These are phyloP conservation scores for Beris chalybata DNA, from an alignment of 2,888 invertebrate genomes.

Conservation along the genomic window DNA sequence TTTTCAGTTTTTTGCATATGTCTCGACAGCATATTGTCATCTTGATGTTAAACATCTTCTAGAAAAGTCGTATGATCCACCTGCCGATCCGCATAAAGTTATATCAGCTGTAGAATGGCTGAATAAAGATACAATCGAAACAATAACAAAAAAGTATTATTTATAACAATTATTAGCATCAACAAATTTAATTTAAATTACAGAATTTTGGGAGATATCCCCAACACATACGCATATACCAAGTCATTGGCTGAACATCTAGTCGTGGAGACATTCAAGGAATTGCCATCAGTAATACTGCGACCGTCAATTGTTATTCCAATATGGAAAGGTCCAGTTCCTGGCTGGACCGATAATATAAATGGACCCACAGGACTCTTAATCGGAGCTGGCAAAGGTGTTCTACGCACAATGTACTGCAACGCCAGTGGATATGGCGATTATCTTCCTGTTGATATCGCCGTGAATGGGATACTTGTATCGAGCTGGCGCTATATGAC, in stretches of 20 bases:
- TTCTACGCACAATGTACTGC: slow-evolving; percentile 86
- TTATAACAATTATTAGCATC: slow-evolving; percentile 13
- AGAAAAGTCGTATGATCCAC: slow-evolving; percentile 85
- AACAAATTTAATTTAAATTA: slow-evolving; percentile 42
- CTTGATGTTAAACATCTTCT: slow-evolving; percentile 77
- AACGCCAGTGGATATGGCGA: slow-evolving; percentile 77
- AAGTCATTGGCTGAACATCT: slow-evolving; percentile 88
- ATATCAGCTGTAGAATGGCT: slow-evolving; percentile 80
- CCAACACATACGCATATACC: slow-evolving; percentile 93
- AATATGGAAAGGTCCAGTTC: slow-evolving; percentile 68
- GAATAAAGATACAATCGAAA: slow-evolving; percentile 68
- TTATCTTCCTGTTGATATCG: slow-evolving; percentile 78
- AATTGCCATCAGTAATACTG: slow-evolving; percentile 77
- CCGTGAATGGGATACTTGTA: slow-evolving; percentile 74
- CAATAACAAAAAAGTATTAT: slow-evolving; percentile 65
- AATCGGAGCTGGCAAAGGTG: slow-evolving; percentile 82
- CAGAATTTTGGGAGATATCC: slow-evolving; percentile 73
- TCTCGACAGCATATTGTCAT: slow-evolving; percentile 92
- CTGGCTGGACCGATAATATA: slow-evolving; percentile 92
- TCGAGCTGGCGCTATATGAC: slow-evolving; percentile 62
- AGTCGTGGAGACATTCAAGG: slow-evolving; percentile 74
- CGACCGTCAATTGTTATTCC: slow-evolving; percentile 91
- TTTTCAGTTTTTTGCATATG: slow-evolving; percentile 63
- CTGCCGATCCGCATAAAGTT: slow-evolving; percentile 73
- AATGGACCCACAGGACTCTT: slow-evolving; percentile 89